These are phyloP conservation scores for Eurytoma californica DNA, from an alignment of 2,888 invertebrate genomes.

Conservation along the genomic window DNA sequence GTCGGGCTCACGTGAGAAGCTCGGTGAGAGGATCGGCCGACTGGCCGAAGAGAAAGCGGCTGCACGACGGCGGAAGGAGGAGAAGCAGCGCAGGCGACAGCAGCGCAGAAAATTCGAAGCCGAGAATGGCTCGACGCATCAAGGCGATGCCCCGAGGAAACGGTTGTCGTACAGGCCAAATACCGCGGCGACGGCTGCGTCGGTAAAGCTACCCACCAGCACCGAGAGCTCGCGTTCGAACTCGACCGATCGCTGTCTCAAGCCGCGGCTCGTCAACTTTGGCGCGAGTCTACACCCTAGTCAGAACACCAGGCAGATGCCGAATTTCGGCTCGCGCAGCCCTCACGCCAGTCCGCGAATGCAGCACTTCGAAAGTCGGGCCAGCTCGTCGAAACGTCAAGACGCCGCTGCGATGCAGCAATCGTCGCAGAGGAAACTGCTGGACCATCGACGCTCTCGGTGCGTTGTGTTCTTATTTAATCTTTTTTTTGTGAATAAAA, in stretches of 20 bases:
- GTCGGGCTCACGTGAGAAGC: slow-evolving; percentile 13
- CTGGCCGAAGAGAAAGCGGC: slow-evolving; percentile 43
- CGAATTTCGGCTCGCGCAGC: slow-evolving; percentile 71
- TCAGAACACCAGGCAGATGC: slow-evolving; percentile 72
- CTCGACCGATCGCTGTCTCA: slow-evolving; percentile 69
- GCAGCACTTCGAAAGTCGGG: slow-evolving; percentile 69
- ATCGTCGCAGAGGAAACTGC: slow-evolving; percentile 61
- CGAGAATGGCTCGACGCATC: not conserved
- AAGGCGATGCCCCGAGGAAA: not conserved
- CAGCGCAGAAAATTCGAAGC: slow-evolving; percentile 64
- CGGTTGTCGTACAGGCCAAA: slow-evolving; percentile 6
- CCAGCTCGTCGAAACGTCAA: slow-evolving; percentile 55
- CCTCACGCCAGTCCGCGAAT: slow-evolving; percentile 71
- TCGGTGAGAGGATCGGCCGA: slow-evolving; percentile 61
- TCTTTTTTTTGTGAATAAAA: no score
- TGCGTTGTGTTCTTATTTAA: slow-evolving; percentile 25
- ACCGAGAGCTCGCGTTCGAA: slow-evolving; percentile 72
- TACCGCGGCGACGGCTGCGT: no score
- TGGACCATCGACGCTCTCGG: slow-evolving; percentile 68
- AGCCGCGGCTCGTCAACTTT: slow-evolving; percentile 66
- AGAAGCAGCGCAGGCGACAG: slow-evolving; percentile 63
- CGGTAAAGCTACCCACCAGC: slow-evolving; percentile 59
- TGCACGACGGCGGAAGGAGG: slow-evolving; percentile 59
- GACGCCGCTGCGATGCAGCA: slow-evolving; percentile 49
- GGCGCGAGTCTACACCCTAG: slow-evolving; percentile 72